Base-by-base conservation (phyloP, 1,140 invertebrate genomes). In the Sinella curviseta region DNA sequence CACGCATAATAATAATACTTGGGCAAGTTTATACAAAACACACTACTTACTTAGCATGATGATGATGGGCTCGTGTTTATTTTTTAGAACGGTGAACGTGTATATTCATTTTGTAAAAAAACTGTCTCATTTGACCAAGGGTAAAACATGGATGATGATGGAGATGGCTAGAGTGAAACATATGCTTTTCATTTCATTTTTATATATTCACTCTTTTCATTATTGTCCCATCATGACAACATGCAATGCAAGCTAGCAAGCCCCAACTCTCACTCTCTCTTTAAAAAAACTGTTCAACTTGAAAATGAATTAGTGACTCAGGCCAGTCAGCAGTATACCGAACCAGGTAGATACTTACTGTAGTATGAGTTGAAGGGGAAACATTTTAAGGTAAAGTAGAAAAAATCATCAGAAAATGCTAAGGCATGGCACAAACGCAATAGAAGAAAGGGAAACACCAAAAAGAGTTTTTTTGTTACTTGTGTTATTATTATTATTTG, bases 291-390 rank as follows among this genome's bases (percentile, higher is more conserved):
- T 70, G 1, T 65, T 65, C 57, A 65, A 33, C 65, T 70, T 70
- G 65, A 70, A 70, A 70, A 70, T 70, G 65, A 70, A 70, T 70
- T 70, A 70, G 65, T 70, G 65, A 33, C 65, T 70, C 65, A 48
- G 39, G 8, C 39, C 39, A 48, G 39, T 20, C 39, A 48, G 39
- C 39, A 48, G 39, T 20, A 48, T n/a, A n/a, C 8, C 39, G 8
- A 48, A 12, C 20, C 39, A 65, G 57, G 57, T 4, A 65, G 57
- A n/a, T 48, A 48, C 8, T 48, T 12, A 48, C n/a, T n/a, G n/a
- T 12, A 48, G 39, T 8, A 48, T 12, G 39, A 20, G 39, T 8
- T 8, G 24, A 65, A 65, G 26, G 16, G 57, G 26, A 65, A 65
- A n/a, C 24, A n/a, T 14, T 65, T 65, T n/a, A 14, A 65, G 14